phyloP scores from a whole-genome alignment of 1,140 invertebrate species.

The Antheraea mylitta region DNA sequence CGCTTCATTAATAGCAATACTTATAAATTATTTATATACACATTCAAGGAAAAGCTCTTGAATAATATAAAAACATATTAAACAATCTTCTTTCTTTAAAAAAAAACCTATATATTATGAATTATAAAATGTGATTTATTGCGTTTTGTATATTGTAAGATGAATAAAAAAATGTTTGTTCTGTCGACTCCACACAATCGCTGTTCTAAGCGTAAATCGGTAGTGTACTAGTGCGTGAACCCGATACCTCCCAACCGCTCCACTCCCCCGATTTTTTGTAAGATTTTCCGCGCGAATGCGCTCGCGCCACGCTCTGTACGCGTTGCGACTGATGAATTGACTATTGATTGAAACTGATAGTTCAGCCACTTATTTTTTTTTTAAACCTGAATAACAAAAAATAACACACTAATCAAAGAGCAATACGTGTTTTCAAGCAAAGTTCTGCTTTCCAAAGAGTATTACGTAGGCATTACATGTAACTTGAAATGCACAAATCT shows the following conservation, averaged over 20 bases:
- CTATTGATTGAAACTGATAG: conserved; percentile 60
- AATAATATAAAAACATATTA: too few species aligned
- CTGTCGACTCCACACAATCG: conserved; percentile 32
- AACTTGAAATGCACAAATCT: too few species aligned
- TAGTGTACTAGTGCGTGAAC: conserved; percentile 53
- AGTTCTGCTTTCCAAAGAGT: too few species aligned
- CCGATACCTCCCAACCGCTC: conserved; percentile 12
- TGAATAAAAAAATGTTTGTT: neutral
- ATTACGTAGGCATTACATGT: too few species aligned
- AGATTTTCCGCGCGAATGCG: conserved; percentile 65
- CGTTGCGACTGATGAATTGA: conserved; percentile 64
- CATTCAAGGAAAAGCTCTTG: too few species aligned
- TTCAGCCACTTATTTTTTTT: conserved; percentile 5
- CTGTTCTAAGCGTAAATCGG: conserved; percentile 40
- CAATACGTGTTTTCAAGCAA: too few species aligned
- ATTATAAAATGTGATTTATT: neutral
- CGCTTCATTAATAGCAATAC: too few species aligned
- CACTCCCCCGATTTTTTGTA: conserved; percentile 56
- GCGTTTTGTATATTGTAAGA: neutral
- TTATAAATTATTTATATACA: too few species aligned
- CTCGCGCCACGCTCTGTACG: conserved; percentile 36
- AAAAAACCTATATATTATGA: neutral
- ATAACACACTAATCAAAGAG: too few species aligned
- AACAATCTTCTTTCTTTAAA: neutral
- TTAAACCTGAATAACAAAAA: too few species aligned